Base-by-base conservation (phyloP, 1,140 invertebrate species). In the Drosophila sechellia region DNA sequence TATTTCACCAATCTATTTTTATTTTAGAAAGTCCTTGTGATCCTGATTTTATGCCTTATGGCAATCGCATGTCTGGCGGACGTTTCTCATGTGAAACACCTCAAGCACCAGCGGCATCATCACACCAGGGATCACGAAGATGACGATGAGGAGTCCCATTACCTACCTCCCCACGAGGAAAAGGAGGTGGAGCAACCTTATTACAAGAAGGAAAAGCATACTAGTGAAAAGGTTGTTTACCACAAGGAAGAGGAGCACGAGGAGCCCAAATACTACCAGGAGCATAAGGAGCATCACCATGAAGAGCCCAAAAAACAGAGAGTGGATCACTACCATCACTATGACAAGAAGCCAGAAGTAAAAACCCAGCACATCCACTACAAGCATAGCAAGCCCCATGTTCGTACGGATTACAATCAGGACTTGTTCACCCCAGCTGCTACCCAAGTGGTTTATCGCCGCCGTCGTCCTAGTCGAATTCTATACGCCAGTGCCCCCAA, bases 401-500 rank as follows among this genome's bases (percentile, higher is more conserved):
- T 72, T 1, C 80, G 80, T n/a, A 70, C 81, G 15, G 63, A 77
- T 42, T 45, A 72, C 40, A 58, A 22, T 15, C 49, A 45, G 0
- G 77, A 59, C 5, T 46, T 90, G 2, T 70, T 90, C 6, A 71
- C 74, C 10, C 55, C 85, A 0, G 84, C 69, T 2, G 76, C 79
- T 22, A 77, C 66, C 0, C 63, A 79, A n/a, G 72, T 79, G 25
- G 66, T 86, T 5, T 74, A 75, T 2, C 66, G 74, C 1, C 78
- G 81, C 2, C 60, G 54, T 6, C 86, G 84, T 0, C 71, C 77
- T 40, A 69, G 71, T 46, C 81, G 81, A 1, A 57, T 86, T 13
- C 53, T 76, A 15, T 90, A 90, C 25, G 87, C 85, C 10, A 90
- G 74, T 39, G 85, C 85, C 8, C 85, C 85, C n/a, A 85, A 90